Evolutionary conservation across 2,113 vertebrate genomes (phyloP).

Genomic region (Scomber japonicus): DNA sequence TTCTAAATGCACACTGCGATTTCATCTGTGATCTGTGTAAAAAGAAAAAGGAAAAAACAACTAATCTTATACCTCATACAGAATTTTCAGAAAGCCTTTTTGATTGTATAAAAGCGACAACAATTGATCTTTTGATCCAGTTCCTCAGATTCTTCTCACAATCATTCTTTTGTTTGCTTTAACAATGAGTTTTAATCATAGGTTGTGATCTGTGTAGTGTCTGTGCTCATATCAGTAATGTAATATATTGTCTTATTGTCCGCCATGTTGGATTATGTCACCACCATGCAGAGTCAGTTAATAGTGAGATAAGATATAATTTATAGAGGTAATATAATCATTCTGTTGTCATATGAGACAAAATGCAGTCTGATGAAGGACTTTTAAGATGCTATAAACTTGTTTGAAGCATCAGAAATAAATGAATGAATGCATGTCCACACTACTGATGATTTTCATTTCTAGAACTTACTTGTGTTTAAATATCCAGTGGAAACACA

Average conservation of each 20-base stretch:
- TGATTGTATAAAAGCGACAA: neutral
- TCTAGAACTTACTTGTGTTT: neutral
- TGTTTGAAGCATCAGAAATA: too few species aligned
- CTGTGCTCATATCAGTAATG: too few species aligned
- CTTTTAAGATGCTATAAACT: too few species aligned
- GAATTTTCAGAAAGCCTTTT: too few species aligned
- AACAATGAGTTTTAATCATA: neutral
- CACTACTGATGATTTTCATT: too few species aligned
- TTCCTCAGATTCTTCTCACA: neutral
- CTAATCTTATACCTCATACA: too few species aligned
- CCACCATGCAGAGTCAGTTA: neutral
- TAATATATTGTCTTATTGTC: too few species aligned
- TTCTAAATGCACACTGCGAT: neutral
- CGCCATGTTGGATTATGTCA: neutral
- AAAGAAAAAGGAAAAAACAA: too few species aligned
- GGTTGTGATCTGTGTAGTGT: neutral
- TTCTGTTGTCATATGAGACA: neutral
- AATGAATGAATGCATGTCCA: too few species aligned
- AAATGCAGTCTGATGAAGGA: neutral
- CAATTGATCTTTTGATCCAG: neutral
- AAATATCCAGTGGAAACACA: neutral
- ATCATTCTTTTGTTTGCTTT: neutral
- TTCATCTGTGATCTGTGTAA: neutral
- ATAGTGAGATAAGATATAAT: too few species aligned
- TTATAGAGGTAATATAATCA: neutral